Percentiles rank a stretch among this genome's conserved stretches.
phyloP scores from a whole-genome alignment of 2,113 vertebrate species.

The Cathartes aura region DNA sequence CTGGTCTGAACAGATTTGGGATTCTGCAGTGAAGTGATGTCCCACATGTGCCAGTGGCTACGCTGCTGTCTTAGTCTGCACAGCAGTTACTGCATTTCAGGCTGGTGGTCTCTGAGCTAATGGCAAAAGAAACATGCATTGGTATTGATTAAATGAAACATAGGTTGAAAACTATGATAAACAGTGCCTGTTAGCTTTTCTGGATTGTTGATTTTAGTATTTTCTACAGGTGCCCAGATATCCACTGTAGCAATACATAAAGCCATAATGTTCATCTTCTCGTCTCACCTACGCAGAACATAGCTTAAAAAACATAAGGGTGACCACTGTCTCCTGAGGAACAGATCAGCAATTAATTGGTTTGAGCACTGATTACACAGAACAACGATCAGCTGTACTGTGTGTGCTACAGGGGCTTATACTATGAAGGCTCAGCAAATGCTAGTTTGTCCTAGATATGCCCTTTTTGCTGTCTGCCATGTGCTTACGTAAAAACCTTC shows the following conservation, averaged over 20 bases:
- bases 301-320: neutral
- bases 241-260: neutral
- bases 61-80: fast-evolving
- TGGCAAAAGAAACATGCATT: neutral
- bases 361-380: neutral
- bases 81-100: neutral
- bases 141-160: neutral
- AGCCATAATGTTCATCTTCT: neutral
- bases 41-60: neutral
- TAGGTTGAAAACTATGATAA: neutral
- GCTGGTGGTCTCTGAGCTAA: neutral
- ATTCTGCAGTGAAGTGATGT: neutral
- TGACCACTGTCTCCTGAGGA: neutral
- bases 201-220: neutral
- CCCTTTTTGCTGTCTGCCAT: neutral
- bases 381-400: neutral
- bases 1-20: neutral
- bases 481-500: neutral
- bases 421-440: neutral
- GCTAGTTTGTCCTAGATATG: neutral
- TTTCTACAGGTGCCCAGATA: neutral
- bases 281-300: neutral
- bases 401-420: neutral
- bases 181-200: neutral
- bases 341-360: neutral